phyloP scores from a whole-genome alignment of 2,797 vertebrate genomes.

The Amazona ochrocephala region DNA sequence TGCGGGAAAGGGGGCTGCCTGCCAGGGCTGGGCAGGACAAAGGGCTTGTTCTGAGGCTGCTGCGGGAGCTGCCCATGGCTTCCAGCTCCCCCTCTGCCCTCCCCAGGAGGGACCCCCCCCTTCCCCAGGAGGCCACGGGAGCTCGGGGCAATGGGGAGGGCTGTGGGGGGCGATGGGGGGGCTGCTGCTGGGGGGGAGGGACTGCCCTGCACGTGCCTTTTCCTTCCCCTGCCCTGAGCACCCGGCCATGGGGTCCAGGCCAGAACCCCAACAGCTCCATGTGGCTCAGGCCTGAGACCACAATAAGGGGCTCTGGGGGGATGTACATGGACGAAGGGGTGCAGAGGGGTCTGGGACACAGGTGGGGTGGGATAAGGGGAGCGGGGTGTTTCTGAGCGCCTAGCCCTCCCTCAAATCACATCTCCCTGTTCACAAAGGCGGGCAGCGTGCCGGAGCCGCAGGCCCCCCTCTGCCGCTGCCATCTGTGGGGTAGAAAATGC shows the following conservation, averaged over 20 bases:
- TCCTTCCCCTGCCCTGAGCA: background rate
- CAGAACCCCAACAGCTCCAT: background rate
- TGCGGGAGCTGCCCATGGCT: rapidly evolving
- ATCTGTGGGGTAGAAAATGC: slow-evolving; percentile 9
- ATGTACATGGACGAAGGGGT: rapidly evolving
- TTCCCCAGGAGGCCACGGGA: background rate
- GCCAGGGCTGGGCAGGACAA: too few species aligned
- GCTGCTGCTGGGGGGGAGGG: background rate
- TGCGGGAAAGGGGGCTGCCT: background rate
- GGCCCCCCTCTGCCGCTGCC: background rate
- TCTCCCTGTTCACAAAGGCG: background rate
- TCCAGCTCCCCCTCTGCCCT: background rate
- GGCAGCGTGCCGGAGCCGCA: background rate
- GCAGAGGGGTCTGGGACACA: rapidly evolving
- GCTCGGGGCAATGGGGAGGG: background rate
- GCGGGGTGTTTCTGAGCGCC: background rate
- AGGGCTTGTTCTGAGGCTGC: background rate
- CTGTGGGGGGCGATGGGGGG: background rate
- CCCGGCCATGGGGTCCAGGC: background rate
- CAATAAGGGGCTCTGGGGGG: background rate
- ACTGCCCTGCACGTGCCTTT: background rate
- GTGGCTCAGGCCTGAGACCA: background rate
- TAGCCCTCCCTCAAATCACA: background rate
- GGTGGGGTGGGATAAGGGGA: background rate
- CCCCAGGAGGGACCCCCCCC: background rate